Conservation (phyloP, 2,888 invertebrate species). For the Sphaerophoria rueppellii region DNA sequence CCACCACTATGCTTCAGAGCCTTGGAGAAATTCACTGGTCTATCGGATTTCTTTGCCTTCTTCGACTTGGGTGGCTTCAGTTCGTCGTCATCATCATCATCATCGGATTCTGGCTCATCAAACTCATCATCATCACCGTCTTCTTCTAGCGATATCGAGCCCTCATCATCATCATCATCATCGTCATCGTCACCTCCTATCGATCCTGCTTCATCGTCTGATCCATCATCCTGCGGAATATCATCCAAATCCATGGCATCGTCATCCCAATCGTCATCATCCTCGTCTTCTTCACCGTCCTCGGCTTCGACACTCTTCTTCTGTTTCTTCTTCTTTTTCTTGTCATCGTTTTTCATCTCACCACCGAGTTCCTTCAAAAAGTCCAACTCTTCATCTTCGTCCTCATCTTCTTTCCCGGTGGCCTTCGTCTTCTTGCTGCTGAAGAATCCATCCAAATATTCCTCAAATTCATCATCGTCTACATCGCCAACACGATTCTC, state of each 20-base stretch:
- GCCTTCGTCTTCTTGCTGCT: conserved; percentile 83
- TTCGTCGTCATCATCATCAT: conserved; percentile 70
- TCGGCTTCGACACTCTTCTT: conserved; percentile 70
- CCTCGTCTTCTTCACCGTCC: conserved; percentile 80
- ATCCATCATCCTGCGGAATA: conserved; percentile 74
- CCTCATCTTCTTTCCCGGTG: conserved; percentile 83
- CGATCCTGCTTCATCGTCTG: conserved; percentile 78
- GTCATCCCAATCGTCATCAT: conserved; percentile 79
- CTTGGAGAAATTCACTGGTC: conserved; percentile 78
- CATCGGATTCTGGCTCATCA: conserved; percentile 75
- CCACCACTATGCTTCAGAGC: conserved; percentile 80
- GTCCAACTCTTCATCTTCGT: conserved; percentile 85
- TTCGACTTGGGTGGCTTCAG: conserved; percentile 77
- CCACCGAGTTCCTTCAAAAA: conserved; percentile 86
- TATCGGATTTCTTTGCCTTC: conserved; percentile 76
- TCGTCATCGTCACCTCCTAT: conserved; percentile 75
- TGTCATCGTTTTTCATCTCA: conserved; percentile 77
- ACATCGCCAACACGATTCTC: conserved; percentile 87
- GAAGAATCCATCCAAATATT: conserved; percentile 82
- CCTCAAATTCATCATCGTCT: conserved; percentile 84
- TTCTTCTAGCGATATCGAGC: conserved; percentile 75
- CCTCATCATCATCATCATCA: conserved; percentile 76
- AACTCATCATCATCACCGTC: conserved; percentile 76
- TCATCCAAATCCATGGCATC: conserved; percentile 78
- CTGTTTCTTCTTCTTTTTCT: conserved; percentile 77